A percentile compares a stretch with the other conserved stretches of the same genome.
These are phyloP conservation scores for Megaptera novaeangliae DNA, from an alignment of 2,113 vertebrate genomes.

Conservation along the genomic window DNA sequence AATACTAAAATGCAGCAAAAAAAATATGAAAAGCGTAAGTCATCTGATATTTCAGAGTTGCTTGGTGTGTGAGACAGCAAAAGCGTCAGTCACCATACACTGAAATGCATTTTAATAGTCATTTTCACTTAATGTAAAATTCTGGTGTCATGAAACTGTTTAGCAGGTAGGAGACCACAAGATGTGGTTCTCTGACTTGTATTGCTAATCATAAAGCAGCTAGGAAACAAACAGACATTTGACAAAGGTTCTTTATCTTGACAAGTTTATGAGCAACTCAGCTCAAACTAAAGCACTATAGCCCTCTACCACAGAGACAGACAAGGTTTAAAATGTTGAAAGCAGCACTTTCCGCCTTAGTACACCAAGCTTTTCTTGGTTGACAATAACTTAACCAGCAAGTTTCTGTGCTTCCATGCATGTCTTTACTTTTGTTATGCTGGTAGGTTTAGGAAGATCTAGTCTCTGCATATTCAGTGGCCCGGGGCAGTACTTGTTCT, in stretches of 20 bases:
- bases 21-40: conserved; percentile 16
- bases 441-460: not conserved
- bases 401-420: not conserved
- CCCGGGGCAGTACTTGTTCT: not conserved
- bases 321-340: conserved; percentile 33
- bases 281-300: not conserved
- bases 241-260: conserved; percentile 26
- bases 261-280: not conserved
- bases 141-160: not conserved
- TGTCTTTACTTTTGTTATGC: not conserved
- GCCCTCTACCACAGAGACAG: not conserved
- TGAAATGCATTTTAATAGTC: conserved; percentile 24
- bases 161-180: not conserved
- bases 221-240: not conserved
- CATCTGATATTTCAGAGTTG: conserved; percentile 16
- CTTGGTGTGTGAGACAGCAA: not conserved
- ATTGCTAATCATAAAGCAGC: not conserved
- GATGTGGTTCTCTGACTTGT: not conserved
- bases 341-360: not conserved
- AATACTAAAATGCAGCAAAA: not conserved
- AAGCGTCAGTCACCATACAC: not conserved
- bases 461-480: not conserved
- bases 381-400: conserved; percentile 7
- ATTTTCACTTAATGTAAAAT: conserved; percentile 11
- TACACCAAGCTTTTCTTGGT: not conserved